Percentiles rank a stretch among this genome's conserved stretches.
phyloP scores from a whole-genome alignment of 2,888 invertebrate genomes.

The Ophioninae sp. region DNA sequence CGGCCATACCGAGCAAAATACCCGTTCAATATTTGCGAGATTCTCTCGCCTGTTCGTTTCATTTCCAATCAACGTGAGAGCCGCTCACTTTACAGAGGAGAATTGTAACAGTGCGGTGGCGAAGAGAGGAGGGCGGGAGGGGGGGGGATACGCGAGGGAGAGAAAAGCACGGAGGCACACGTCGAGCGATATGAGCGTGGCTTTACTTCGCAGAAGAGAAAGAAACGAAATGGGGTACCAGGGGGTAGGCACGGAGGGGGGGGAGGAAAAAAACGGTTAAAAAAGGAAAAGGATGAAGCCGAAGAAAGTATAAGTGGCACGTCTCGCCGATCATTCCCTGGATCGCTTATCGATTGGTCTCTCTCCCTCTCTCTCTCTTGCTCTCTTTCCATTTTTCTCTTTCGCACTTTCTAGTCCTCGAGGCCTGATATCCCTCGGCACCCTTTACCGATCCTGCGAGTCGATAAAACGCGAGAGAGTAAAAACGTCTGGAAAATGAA shows the following conservation, averaged over 20 bases:
- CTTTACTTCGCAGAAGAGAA: slow-evolving; percentile 3
- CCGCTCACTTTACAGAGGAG: neutral
- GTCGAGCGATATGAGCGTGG: slow-evolving; percentile 15
- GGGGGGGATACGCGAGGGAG: neutral
- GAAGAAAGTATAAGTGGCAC: slow-evolving; percentile 59
- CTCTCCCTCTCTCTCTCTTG: neutral
- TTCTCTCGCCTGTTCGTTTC: slow-evolving; percentile 23
- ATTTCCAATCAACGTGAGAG: slow-evolving; percentile 59
- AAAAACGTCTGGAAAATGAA: slow-evolving; percentile 54
- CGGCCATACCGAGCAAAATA: slow-evolving; percentile 29
- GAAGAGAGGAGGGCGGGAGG: no score
- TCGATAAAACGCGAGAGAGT: slow-evolving; percentile 43
- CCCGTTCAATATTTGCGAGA: slow-evolving; percentile 33
- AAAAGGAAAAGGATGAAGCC: slow-evolving; percentile 12
- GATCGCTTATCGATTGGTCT: slow-evolving; percentile 60
- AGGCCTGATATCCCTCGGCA: slow-evolving; percentile 11
- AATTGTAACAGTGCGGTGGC: neutral
- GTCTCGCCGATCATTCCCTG: slow-evolving; percentile 58
- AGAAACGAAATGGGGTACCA: neutral
- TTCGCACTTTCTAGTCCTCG: neutral
- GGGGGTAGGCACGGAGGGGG: no score
- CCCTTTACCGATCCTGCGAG: slow-evolving; percentile 25
- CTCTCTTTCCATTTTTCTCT: no score
- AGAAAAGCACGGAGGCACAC: slow-evolving; percentile 39
- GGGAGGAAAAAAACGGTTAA: neutral